A percentile compares a stretch with the other conserved stretches of the same genome.
phyloP scores from a whole-genome alignment of 2,797 vertebrate genomes.

The Leptoclinus maculatus region DNA sequence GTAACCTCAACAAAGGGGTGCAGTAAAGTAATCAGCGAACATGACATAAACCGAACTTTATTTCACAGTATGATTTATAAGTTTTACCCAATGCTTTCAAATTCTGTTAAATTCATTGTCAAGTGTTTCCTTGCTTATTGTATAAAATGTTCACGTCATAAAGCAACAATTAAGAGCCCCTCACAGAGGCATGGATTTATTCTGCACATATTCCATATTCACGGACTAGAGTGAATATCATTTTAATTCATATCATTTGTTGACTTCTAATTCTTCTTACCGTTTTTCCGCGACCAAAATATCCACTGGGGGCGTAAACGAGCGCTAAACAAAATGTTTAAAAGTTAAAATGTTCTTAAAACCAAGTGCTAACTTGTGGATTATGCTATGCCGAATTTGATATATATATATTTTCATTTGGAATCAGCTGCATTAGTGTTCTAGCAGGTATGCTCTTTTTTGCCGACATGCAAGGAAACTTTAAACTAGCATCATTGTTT shows the following conservation, averaged over 20 bases:
- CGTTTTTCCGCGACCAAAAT: not conserved
- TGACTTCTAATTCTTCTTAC: not conserved
- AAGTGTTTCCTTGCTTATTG: not conserved
- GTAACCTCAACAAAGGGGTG: not conserved
- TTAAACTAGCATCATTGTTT: not conserved
- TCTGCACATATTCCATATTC: not conserved
- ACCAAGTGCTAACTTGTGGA: fast-evolving
- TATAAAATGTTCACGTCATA: fast-evolving
- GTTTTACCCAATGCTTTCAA: not conserved
- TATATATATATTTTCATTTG: fast-evolving
- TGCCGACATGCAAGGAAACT: fast-evolving
- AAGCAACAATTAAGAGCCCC: not conserved
- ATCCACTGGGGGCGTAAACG: not conserved
- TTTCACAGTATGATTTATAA: slow-evolving; percentile 3
- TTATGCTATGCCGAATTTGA: slow-evolving; percentile 21
- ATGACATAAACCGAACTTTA: too few relatives aligned
- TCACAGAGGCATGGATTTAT: fast-evolving
- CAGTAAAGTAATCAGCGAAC: too few relatives aligned
- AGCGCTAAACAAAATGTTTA: not conserved
- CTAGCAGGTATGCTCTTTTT: fast-evolving
- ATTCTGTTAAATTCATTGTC: not conserved
- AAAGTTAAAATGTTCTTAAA: slow-evolving; percentile 41
- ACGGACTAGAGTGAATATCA: fast-evolving
- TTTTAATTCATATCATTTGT: too few relatives aligned
- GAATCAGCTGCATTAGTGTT: fast-evolving